Base-by-base conservation (phyloP, 2,797 vertebrate species). In the Urophycis tenuis region DNA sequence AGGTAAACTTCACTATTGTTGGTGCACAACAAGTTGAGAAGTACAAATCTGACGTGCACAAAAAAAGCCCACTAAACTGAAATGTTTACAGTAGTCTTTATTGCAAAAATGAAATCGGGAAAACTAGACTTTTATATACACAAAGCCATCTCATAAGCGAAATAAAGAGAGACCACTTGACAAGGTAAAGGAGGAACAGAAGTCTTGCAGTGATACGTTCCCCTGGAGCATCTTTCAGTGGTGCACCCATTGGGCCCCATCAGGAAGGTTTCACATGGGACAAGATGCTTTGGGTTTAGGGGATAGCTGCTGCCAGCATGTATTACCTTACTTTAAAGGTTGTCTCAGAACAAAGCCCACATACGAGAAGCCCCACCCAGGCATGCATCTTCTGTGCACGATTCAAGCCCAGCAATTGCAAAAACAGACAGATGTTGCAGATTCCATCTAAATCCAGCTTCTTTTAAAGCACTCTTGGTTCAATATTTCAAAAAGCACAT, bases 381-480 rank as follows among this genome's bases (percentile, higher is more conserved):
- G 60, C 45, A 33, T 12, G 34, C 12, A 5, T 35, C 70, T 25
- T 17, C 32, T 8, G 74, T n/a, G 22, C 53, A 80, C 17, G 17
- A 70, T 74, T n/a, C 34, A 9, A 35, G 74, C 69, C 53, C 39
- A 29, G 25, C 41, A 5, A 3, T 71, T 34, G 71, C 36, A 71
- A 32, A 8, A 45, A 75, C 30, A n/a, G 25, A 73, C 15, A 36
- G 64, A 25, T 8, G n/a, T 9, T 73, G 72, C 80, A 71, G 69
- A 31, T 36, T 73, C 34, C 69, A n/a, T 29, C 31, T 75, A 45
- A 78, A 84, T 49, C 45, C 73, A 87, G 87, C 80, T 83, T 90
- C 91, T 91, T 84, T 90, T 91, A 92, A 92, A 92, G 92, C 92
- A 94, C 92, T 92, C 91, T 83, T 91, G 92, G 92, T 88, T 84